Percentiles rank a stretch among this genome's conserved stretches.
These are phyloP conservation scores for Ceuthmochares aereus DNA, from an alignment of 2,113 vertebrate genomes.

Conservation along the genomic window DNA sequence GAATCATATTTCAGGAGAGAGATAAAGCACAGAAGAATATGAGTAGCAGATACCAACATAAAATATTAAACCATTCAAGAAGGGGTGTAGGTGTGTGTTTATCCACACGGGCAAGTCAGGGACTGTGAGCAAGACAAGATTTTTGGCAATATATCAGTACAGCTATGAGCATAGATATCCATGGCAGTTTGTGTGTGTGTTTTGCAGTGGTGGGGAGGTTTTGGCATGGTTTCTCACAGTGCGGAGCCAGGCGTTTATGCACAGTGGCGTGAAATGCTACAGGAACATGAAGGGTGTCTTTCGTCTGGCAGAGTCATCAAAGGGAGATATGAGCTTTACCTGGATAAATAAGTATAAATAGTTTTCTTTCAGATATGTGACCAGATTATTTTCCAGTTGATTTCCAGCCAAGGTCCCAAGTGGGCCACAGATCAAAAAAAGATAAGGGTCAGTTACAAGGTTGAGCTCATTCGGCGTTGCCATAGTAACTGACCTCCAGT, in stretches of 20 bases:
- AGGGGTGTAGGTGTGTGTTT: not conserved
- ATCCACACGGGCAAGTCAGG: not conserved
- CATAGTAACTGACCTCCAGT: constrained; percentile 97
- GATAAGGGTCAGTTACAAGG: constrained; percentile 96
- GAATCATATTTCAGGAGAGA: constrained; percentile 61
- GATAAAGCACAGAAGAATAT: constrained; percentile 47
- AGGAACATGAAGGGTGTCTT: not conserved
- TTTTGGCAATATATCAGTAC: not conserved
- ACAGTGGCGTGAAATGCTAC: rapidly evolving
- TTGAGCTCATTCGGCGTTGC: constrained; percentile 89
- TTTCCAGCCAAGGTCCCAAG: constrained; percentile 84
- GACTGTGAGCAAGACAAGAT: not conserved
- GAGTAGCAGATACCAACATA: not conserved
- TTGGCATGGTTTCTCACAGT: not conserved
- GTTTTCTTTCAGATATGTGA: constrained; percentile 84
- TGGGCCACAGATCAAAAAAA: constrained; percentile 87
- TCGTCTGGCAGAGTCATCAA: not conserved
- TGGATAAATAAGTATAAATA: constrained; percentile 81
- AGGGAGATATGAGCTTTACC: constrained; percentile 57
- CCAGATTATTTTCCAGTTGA: constrained; percentile 86
- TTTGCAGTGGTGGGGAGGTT: not conserved
- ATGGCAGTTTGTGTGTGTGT: not conserved
- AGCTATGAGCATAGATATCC: not conserved
- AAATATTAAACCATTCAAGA: constrained; percentile 37
- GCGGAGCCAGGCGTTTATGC: not conserved